phyloP scores from a whole-genome alignment of 2,113 vertebrate species.

The Beaufortia kweichowensis region DNA sequence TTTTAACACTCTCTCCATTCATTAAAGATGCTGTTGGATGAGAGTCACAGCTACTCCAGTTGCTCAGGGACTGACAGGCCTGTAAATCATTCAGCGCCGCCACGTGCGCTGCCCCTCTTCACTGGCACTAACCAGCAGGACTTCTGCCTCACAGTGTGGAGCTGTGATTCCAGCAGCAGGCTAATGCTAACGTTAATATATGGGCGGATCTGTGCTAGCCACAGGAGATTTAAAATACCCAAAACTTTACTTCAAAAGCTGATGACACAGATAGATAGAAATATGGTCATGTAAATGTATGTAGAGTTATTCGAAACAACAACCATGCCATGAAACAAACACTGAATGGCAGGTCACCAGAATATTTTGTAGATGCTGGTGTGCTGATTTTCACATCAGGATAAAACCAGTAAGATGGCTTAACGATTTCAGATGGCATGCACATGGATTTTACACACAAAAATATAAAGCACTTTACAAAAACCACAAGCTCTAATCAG shows the following conservation, averaged over 20 bases:
- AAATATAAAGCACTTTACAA: too few species aligned
- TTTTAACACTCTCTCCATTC: conserved; percentile 46
- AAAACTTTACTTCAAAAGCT: background rate
- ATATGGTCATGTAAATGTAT: background rate
- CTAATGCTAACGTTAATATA: conserved; percentile 35
- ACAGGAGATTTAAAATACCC: background rate
- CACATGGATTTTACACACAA: too few species aligned
- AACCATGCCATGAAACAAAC: background rate
- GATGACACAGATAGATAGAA: background rate
- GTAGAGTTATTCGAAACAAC: too few species aligned
- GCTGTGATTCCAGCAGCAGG: conserved; percentile 31
- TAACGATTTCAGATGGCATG: too few species aligned
- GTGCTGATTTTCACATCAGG: too few species aligned
- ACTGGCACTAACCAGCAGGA: conserved; percentile 23
- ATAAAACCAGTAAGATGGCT: too few species aligned
- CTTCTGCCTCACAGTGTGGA: conserved; percentile 12
- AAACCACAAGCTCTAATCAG: too few species aligned
- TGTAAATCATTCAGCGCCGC: conserved; percentile 48
- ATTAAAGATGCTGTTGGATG: conserved; percentile 52
- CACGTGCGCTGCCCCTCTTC: conserved; percentile 2
- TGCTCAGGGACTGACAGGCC: conserved; percentile 35
- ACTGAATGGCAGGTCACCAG: background rate
- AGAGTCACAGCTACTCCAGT: conserved; percentile 45
- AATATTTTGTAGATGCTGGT: too few species aligned
- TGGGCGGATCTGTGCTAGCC: background rate